Percentiles rank a stretch among this genome's conserved stretches.
Conservation (phyloP, 2,113 vertebrate species). For the Propithecus coquereli region DNA sequence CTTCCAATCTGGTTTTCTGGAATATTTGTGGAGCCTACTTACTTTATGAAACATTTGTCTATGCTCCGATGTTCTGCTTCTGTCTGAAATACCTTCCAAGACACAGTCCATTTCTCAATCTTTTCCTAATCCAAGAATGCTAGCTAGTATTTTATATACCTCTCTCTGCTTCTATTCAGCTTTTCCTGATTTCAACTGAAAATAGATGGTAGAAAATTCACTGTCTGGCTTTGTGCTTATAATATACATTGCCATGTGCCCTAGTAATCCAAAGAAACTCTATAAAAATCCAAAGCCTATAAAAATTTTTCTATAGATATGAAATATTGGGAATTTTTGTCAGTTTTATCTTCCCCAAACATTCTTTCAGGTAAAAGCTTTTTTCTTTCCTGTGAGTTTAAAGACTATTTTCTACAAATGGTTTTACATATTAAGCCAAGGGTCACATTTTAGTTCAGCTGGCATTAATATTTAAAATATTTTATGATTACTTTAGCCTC, state of each 20-base stretch:
- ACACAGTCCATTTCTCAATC: neutral
- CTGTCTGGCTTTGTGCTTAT: neutral
- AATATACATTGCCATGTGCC: neutral
- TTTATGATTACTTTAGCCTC: neutral
- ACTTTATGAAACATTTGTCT: neutral
- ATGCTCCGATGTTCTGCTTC: neutral
- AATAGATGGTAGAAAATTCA: neutral
- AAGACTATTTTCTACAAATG: neutral
- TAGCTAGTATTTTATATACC: neutral
- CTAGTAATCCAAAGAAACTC: neutral
- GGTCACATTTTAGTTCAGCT: neutral
- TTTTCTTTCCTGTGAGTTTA: neutral
- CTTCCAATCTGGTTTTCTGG: neutral
- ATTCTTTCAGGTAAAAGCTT: neutral
- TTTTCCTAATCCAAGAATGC: neutral
- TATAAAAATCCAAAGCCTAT: neutral
- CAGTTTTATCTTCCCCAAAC: neutral
- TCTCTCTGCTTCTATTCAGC: neutral
- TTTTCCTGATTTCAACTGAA: conserved; percentile 27
- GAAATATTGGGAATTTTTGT: neutral
- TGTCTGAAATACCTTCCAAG: neutral
- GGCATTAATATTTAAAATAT: neutral
- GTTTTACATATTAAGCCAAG: neutral
- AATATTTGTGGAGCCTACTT: neutral
- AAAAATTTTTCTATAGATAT: neutral